phyloP scores from a whole-genome alignment of 2,113 vertebrate genomes.

The Sebastes schlegelii region DNA sequence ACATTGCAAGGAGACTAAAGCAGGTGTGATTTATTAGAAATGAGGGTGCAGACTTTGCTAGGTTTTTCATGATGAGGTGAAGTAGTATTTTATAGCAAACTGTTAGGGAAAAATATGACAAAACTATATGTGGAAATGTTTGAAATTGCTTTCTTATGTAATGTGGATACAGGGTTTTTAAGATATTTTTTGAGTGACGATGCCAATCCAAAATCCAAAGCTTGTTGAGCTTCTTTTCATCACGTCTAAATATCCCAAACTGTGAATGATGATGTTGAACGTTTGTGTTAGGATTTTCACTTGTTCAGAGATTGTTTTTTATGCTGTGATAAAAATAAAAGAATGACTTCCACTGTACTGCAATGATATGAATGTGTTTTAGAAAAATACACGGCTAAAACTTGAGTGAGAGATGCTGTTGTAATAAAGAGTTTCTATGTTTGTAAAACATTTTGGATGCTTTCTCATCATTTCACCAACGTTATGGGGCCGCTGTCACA shows the following conservation, averaged over 20 bases:
- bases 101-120: conserved; percentile 15
- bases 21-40: conserved; percentile 32
- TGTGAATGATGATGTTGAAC: conserved; percentile 70
- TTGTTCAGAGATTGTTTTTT: conserved; percentile 54
- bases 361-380: conserved; percentile 61
- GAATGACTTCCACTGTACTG: conserved; percentile 62
- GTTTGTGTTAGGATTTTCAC: conserved; percentile 54
- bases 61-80: conserved; percentile 45
- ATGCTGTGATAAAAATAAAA: conserved; percentile 67
- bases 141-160: conserved; percentile 51
- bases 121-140: conserved; percentile 39
- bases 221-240: conserved; percentile 59
- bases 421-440: conserved; percentile 82
- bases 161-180: conserved; percentile 73
- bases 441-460: conserved; percentile 70
- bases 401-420: conserved; percentile 57
- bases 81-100: conserved; percentile 56
- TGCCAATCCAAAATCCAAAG: conserved; percentile 50
- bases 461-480: conserved; percentile 36
- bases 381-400: conserved; percentile 35
- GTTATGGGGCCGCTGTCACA: background rate
- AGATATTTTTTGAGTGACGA: conserved; percentile 55
- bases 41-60: conserved; percentile 5
- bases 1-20: conserved; percentile 31
- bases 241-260: conserved; percentile 61